phyloP scores from a whole-genome alignment of 2,113 vertebrate genomes.

The Kryptolebias marmoratus region DNA sequence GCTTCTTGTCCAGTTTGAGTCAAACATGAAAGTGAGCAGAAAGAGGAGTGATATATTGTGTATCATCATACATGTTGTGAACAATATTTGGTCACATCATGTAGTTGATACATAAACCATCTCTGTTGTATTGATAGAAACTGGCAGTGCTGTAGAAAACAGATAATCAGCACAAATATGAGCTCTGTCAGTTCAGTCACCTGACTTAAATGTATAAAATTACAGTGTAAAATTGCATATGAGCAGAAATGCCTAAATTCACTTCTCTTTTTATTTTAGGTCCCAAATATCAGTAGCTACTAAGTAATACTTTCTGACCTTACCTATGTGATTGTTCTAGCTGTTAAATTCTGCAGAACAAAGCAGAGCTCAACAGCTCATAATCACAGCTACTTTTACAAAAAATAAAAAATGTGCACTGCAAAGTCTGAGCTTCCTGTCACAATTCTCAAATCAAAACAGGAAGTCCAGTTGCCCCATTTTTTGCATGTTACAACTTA shows the following conservation, averaged over 20 bases:
- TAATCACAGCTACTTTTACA: not conserved
- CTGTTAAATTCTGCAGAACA: not conserved
- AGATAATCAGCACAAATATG: constrained; percentile 13
- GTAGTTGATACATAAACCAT: not conserved
- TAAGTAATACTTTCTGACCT: constrained; percentile 17
- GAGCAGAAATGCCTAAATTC: not conserved
- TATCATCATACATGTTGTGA: not conserved
- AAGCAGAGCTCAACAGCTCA: constrained; percentile 3
- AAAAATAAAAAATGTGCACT: not conserved
- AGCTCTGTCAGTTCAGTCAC: not conserved
- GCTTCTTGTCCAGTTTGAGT: not conserved
- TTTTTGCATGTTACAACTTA: not conserved
- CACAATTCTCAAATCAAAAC: not conserved
- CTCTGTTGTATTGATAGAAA: too few species aligned
- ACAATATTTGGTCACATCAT: not conserved
- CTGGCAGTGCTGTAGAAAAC: not conserved
- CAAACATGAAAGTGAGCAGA: constrained; percentile 1
- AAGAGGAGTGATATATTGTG: not conserved
- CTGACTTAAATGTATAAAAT: not conserved
- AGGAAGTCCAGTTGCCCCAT: not conserved
- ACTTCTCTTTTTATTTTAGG: not conserved
- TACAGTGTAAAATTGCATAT: not conserved
- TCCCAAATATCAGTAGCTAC: not conserved
- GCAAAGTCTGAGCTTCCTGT: not conserved
- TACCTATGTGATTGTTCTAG: not conserved